These are phyloP conservation scores for Parambassis ranga DNA, from an alignment of 2,797 vertebrate genomes.

Conservation along the genomic window DNA sequence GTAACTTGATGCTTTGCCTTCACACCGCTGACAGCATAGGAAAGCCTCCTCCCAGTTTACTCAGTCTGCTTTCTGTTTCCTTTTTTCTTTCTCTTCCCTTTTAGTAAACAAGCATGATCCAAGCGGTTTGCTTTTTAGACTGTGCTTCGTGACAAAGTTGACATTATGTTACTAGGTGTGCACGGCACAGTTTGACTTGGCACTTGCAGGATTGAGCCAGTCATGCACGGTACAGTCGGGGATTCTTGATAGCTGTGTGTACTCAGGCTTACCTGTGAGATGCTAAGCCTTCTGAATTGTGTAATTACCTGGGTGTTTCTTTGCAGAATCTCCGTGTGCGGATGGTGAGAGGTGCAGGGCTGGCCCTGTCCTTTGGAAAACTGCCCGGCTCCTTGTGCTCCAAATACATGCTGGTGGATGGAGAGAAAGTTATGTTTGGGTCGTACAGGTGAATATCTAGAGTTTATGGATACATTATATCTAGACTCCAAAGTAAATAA, in stretches of 20 bases:
- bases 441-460: slow-evolving; percentile 86
- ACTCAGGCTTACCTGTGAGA: slow-evolving; percentile 15
- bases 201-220: background rate
- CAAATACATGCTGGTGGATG: slow-evolving; percentile 95
- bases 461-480: no score
- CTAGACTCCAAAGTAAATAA: no score
- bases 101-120: slow-evolving; percentile 37
- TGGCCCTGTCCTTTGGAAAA: slow-evolving; percentile 88
- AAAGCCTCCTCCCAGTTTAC: slow-evolving; percentile 26
- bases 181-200: slow-evolving; percentile 31
- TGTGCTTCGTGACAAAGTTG: slow-evolving; percentile 21
- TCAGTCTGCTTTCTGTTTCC: background rate
- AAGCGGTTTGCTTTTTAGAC: slow-evolving; percentile 13
- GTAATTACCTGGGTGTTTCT: slow-evolving; percentile 40
- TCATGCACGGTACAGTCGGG: background rate
- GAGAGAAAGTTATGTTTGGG: slow-evolving; percentile 93
- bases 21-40: background rate
- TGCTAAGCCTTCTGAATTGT: slow-evolving; percentile 12
- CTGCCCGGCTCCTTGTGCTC: slow-evolving; percentile 87
- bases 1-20: slow-evolving; percentile 44
- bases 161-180: slow-evolving; percentile 24
- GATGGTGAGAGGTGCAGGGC: slow-evolving; percentile 86
- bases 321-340: slow-evolving; percentile 91
- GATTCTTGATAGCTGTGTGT: background rate
- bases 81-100: slow-evolving; percentile 35